Evolutionary conservation across 2,888 invertebrate genomes (phyloP).

Genomic region (Alloscopus bannaensis): DNA sequence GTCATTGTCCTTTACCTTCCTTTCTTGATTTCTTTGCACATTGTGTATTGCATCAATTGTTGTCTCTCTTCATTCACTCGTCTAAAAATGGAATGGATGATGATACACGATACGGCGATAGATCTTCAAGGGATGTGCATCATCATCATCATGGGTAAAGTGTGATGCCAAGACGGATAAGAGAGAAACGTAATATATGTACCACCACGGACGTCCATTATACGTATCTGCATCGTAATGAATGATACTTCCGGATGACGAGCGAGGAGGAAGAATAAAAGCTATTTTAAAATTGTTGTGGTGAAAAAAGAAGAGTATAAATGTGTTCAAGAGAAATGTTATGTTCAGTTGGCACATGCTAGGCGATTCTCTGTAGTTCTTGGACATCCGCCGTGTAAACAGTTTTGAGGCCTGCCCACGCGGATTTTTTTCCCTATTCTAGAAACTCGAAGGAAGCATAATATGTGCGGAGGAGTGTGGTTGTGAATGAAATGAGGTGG

Average conservation of each 20-base stretch:
- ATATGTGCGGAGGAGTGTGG: too few species aligned
- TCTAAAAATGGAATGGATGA: constrained; percentile 59
- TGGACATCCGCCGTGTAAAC: too few species aligned
- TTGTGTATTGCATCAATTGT: constrained; percentile 36
- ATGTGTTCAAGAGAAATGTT: too few species aligned
- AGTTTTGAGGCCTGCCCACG: too few species aligned
- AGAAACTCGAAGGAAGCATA: too few species aligned
- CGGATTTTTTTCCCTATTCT: too few species aligned
- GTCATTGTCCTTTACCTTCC: constrained; percentile 64
- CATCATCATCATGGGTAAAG: constrained; percentile 8
- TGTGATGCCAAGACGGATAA: constrained; percentile 23
- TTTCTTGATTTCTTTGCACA: constrained; percentile 57
- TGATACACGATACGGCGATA: constrained; percentile 42
- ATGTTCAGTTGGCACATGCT: too few species aligned
- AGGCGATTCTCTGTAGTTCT: too few species aligned
- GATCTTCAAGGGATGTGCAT: neutral
- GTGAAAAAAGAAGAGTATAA: constrained; percentile 4
- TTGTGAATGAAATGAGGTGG: too few species aligned
- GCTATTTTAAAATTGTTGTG: constrained; percentile 42
- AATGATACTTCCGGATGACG: constrained; percentile 51
- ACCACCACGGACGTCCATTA: neutral
- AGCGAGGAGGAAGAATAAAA: constrained; percentile 13
- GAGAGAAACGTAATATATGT: neutral
- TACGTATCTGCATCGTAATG: constrained; percentile 4
- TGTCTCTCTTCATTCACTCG: constrained; percentile 38